These are phyloP conservation scores for Hapalemur alaotrensis DNA, from an alignment of 2,797 vertebrate species.

Conservation along the genomic window DNA sequence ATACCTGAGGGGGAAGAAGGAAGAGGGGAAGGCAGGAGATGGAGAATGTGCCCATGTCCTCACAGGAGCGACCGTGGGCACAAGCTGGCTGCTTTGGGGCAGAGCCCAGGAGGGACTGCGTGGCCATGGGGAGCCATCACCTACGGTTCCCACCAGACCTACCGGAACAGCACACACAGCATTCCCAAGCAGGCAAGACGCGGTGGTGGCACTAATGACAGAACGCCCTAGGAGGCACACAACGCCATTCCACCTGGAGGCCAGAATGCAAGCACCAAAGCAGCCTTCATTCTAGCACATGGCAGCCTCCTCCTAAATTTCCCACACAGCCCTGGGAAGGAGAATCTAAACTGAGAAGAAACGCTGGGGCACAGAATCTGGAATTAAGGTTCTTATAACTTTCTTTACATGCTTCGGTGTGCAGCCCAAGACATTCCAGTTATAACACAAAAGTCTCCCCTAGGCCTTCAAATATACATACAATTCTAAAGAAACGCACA, in stretches of 20 bases:
- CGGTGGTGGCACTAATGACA: accelerated
- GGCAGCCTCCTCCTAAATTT: neutral
- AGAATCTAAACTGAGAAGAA: neutral
- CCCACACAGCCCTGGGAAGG: neutral
- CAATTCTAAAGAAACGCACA: neutral
- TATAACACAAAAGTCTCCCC: neutral
- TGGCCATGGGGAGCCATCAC: accelerated
- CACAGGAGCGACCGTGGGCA: accelerated
- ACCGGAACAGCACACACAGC: accelerated
- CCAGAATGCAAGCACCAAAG: neutral
- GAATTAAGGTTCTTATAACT: neutral
- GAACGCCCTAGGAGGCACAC: neutral
- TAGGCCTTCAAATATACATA: neutral
- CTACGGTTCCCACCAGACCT: neutral
- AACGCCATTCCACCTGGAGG: neutral
- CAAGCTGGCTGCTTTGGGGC: neutral
- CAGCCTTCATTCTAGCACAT: neutral
- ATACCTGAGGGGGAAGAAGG: neutral
- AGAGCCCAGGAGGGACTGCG: neutral
- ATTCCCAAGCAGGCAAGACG: neutral
- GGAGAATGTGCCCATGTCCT: accelerated
- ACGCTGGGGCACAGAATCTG: neutral
- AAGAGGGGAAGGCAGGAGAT: neutral
- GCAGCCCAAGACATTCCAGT: neutral
- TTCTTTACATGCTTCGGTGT: neutral